phyloP scores from a whole-genome alignment of 2,888 invertebrate species.

The Synergus japonicus region DNA sequence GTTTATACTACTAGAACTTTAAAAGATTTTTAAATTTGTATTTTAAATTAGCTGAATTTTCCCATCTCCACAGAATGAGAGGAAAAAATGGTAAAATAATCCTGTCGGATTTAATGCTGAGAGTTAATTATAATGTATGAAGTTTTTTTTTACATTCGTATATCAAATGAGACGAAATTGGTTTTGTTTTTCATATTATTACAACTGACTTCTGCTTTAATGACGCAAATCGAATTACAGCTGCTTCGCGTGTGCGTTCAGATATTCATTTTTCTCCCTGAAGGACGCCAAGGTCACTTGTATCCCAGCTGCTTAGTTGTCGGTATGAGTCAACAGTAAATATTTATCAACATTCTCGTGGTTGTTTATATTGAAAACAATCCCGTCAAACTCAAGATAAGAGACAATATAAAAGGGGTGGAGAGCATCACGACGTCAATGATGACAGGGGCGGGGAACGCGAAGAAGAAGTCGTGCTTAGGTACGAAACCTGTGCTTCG shows the following conservation, averaged over 20 bases:
- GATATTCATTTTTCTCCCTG: not conserved
- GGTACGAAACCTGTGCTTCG: conserved; percentile 15
- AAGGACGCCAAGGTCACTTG: not conserved
- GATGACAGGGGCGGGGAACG: not conserved
- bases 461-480: not conserved
- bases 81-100: too few species aligned
- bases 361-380: not conserved
- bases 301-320: too few species aligned
- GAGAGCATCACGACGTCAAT: conserved; percentile 8
- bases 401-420: not conserved
- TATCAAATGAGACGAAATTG: too few species aligned
- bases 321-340: not conserved
- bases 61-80: too few species aligned
- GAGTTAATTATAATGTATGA: too few species aligned
- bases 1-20: too few species aligned
- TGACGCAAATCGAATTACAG: not conserved
- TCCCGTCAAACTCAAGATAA: not conserved
- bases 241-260: not conserved
- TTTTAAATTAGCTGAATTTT: too few species aligned
- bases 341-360: not conserved
- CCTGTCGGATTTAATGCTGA: too few species aligned
- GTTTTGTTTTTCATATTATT: not conserved
- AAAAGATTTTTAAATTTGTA: too few species aligned
- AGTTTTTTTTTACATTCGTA: too few species aligned
- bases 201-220: not conserved